Base-by-base conservation (phyloP, 2,888 invertebrate species). In the Mimumesa dahlbomi region DNA sequence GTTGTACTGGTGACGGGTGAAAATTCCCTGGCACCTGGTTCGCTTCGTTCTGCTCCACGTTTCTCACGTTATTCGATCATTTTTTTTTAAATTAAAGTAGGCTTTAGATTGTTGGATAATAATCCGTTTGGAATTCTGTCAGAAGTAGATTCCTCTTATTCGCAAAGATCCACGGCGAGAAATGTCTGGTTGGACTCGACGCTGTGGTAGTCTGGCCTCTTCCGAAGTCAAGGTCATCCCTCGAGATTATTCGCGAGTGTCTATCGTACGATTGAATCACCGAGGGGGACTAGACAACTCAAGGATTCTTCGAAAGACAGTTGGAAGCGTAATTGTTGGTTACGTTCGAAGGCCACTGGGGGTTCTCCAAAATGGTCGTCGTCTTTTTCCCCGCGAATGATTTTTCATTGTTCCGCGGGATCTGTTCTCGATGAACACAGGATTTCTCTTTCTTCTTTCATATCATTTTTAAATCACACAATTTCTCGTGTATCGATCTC, bases 171-270 rank as follows among this genome's bases (percentile, higher is more conserved):
- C n/a, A n/a, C n/a, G n/a, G n/a, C n/a, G n/a, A n/a, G n/a, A n/a
- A n/a, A n/a, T n/a, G n/a, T n/a, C n/a, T n/a, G n/a, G n/a, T n/a
- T 36, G 16, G 14, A 62, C 9, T 18, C 22, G 53, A 38, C 48
- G 54, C 46, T 31, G 29, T 46, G 52, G 42, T 48, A 43, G 59
- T 73, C 73, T 62, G 62, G 53, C 62, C 61, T 68, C 57, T 57
- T 49, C 57, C 45, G 25, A 43, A 77, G 77, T 75, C 77, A 80
- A 80, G 79, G 79, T 22, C 70, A 11, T 6, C 11, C 18, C 14
- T 5, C 5, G 73, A 48, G 74, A 73, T 54, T 67, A 75, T 75
- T 72, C 52, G 48, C 71, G 16, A 65, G 53, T 62, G 34, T 31
- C 48, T 62, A 38, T 38, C 14, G 46, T 29, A 14, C 29, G 42